Evolutionary conservation across 2,797 vertebrate species (phyloP).

Genomic region (Sitta carolinensis): DNA sequence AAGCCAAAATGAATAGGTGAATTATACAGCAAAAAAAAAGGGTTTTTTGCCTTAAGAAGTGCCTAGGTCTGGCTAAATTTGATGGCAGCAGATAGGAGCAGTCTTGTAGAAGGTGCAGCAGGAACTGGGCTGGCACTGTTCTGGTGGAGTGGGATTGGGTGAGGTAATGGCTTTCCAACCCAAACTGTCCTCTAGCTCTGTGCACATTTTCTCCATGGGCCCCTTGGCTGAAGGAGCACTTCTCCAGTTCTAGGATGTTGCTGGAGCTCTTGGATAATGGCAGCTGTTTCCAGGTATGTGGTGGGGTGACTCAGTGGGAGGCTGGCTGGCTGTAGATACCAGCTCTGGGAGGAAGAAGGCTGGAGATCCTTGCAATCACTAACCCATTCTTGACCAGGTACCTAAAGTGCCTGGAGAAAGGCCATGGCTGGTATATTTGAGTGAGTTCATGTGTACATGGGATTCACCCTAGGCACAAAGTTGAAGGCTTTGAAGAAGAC

Average conservation of each 20-base stretch:
- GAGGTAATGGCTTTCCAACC: not conserved
- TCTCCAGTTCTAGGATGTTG: not conserved
- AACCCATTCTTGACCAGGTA: not conserved
- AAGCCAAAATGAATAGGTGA: constrained; percentile 36
- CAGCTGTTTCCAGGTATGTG: not conserved
- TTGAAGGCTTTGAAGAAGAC: not conserved
- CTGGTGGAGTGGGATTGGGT: not conserved
- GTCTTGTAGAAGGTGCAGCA: not conserved
- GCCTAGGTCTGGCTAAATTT: not conserved
- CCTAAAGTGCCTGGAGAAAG: not conserved
- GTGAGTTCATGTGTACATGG: not conserved
- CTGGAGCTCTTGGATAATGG: not conserved
- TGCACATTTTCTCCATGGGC: rapidly evolving
- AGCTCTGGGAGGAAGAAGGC: not conserved
- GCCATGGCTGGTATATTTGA: not conserved
- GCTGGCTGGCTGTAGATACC: not conserved
- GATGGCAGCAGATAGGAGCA: not conserved
- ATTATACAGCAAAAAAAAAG: not conserved
- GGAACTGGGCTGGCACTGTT: not conserved
- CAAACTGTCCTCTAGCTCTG: not conserved
- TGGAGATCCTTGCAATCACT: not conserved
- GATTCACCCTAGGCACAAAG: not conserved
- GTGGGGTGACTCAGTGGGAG: rapidly evolving
- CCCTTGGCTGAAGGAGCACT: not conserved
- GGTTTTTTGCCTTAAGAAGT: rapidly evolving